A percentile compares a stretch with the other conserved stretches of the same genome.
These are phyloP conservation scores for Acyrthosiphon pisum DNA, from an alignment of 1,140 invertebrate species.

Conservation along the genomic window DNA sequence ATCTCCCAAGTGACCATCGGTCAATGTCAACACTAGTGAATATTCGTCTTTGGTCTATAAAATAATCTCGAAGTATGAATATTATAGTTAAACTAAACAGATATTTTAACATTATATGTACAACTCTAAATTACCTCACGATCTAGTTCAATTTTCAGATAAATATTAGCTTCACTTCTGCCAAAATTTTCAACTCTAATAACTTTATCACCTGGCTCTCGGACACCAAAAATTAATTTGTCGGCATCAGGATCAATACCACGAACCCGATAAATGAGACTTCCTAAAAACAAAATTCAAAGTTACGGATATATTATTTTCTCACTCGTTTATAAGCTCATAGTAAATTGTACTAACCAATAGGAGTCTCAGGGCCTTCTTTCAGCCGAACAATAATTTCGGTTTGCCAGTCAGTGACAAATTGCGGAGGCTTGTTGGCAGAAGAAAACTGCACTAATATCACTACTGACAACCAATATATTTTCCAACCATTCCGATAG, in stretches of 20 bases:
- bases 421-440: constrained; percentile 78
- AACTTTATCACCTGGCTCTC: constrained; percentile 80
- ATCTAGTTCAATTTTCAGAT: constrained; percentile 87
- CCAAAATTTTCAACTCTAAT: constrained; percentile 82
- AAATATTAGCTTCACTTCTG: constrained; percentile 83
- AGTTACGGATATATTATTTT: neutral
- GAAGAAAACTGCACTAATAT: constrained; percentile 3
- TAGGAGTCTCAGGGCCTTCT: constrained; percentile 83
- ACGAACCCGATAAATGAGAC: constrained; percentile 80
- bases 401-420: constrained; percentile 84
- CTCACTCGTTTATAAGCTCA: neutral
- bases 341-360: constrained; percentile 71
- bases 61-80: neutral
- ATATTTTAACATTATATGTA: neutral
- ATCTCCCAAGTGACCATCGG: constrained; percentile 84
- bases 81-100: neutral
- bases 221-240: constrained; percentile 80
- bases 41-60: constrained; percentile 82
- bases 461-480: neutral
- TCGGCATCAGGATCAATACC: constrained; percentile 87
- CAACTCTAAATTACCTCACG: constrained; percentile 73
- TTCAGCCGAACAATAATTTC: constrained; percentile 88
- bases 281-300: constrained; percentile 69
- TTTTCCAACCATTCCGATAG: constrained; percentile 33
- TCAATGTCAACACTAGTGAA: constrained; percentile 84